These are phyloP conservation scores for Drosophila testacea DNA, from an alignment of 2,888 invertebrate genomes.

Conservation along the genomic window DNA sequence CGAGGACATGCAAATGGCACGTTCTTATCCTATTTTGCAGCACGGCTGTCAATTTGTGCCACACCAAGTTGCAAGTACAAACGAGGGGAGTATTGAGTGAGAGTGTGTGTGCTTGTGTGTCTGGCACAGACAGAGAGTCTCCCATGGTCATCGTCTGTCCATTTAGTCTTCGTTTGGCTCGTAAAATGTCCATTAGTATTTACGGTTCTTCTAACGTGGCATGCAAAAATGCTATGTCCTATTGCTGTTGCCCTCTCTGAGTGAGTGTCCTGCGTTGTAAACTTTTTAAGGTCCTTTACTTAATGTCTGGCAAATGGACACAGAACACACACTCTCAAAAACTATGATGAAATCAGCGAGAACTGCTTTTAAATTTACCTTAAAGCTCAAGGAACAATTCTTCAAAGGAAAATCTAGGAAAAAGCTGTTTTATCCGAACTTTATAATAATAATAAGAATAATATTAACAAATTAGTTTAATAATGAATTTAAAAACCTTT, in stretches of 20 bases:
- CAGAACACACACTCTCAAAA: conserved; percentile 1
- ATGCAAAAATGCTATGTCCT: conserved; percentile 70
- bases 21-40: conserved; percentile 41
- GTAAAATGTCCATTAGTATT: conserved; percentile 84
- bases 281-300: conserved; percentile 57
- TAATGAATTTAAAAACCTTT: background rate
- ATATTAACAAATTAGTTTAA: too few relatives aligned
- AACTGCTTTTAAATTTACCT: background rate
- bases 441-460: too few relatives aligned
- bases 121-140: conserved; percentile 19
- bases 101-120: conserved; percentile 42
- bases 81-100: background rate
- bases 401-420: too few relatives aligned
- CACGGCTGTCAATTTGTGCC: conserved; percentile 20
- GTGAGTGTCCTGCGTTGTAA: conserved; percentile 56
- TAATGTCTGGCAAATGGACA: conserved; percentile 33
- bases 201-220: conserved; percentile 66
- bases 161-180: conserved; percentile 55
- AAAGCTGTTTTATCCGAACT: background rate
- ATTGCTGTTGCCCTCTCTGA: conserved; percentile 27
- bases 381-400: background rate
- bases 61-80: conserved; percentile 2
- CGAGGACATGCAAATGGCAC: conserved; percentile 78
- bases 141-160: conserved; percentile 42
- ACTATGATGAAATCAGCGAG: conserved; percentile 10